These are phyloP conservation scores for Lagria hirta DNA, from an alignment of 2,888 invertebrate species.

Conservation along the genomic window DNA sequence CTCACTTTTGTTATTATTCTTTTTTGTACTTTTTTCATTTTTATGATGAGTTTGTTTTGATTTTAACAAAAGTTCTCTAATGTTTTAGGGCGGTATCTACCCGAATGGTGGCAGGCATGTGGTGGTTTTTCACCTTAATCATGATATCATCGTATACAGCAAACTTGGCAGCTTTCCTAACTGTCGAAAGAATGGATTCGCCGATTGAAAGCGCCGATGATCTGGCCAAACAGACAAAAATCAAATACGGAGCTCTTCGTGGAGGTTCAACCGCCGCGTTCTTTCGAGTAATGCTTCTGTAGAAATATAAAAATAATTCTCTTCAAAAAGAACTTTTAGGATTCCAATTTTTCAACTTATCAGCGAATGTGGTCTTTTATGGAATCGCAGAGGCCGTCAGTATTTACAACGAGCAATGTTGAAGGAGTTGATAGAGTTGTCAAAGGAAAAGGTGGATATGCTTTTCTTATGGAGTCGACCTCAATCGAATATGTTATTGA, in stretches of 20 bases:
- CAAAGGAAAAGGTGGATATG: constrained; percentile 84
- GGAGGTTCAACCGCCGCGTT: constrained; percentile 94
- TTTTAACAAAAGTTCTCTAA: background rate
- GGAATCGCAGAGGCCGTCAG: constrained; percentile 83
- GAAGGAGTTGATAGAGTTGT: constrained; percentile 90
- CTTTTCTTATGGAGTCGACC: constrained; percentile 97
- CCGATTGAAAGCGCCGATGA: constrained; percentile 96
- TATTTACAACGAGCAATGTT: constrained; percentile 81
- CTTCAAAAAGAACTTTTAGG: constrained; percentile 69
- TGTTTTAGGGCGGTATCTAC: constrained; percentile 79
- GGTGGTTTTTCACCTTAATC: constrained; percentile 95
- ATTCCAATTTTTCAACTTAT: constrained; percentile 91
- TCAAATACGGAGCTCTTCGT: constrained; percentile 92
- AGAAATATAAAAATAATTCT: background rate
- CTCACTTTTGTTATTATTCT: no score
- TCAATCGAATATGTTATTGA: constrained; percentile 94
- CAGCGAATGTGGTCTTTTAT: constrained; percentile 96
- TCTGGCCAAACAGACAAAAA: constrained; percentile 92
- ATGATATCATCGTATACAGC: constrained; percentile 97
- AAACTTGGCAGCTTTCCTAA: constrained; percentile 91
- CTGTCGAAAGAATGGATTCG: constrained; percentile 89
- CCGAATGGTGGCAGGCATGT: constrained; percentile 87
- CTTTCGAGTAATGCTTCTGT: constrained; percentile 70
- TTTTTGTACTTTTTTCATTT: background rate
- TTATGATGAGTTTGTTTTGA: constrained; percentile 2